Percentiles rank a stretch among this genome's conserved stretches.
Conservation (phyloP, 1,140 invertebrate species). For the Eriosoma lanigerum region DNA sequence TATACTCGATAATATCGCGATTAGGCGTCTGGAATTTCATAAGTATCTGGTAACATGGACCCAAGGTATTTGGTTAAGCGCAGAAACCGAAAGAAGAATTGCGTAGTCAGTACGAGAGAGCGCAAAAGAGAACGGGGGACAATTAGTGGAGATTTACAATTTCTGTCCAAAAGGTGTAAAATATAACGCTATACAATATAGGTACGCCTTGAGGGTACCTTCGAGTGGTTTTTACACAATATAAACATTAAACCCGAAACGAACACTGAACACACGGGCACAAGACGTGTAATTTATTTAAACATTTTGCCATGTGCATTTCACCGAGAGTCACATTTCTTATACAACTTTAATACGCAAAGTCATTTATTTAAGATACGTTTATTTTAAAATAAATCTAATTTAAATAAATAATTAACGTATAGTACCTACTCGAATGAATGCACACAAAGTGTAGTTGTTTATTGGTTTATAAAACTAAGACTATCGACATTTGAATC, state of each 20-base stretch:
- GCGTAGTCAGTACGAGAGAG: too few relatives aligned
- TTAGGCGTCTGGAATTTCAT: slow-evolving; percentile 1
- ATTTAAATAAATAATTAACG: background rate
- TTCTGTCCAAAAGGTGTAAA: slow-evolving; percentile 43
- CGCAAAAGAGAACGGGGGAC: background rate
- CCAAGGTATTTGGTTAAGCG: background rate
- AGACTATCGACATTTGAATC: too few relatives aligned
- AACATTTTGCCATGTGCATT: background rate
- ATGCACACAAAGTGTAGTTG: too few relatives aligned
- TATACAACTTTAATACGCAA: background rate
- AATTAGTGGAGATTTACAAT: slow-evolving; percentile 47
- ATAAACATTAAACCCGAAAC: slow-evolving; percentile 19
- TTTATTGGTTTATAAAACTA: too few relatives aligned
- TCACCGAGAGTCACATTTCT: background rate
- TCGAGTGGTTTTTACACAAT: background rate
- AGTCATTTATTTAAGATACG: slow-evolving; percentile 18
- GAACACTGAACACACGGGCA: background rate
- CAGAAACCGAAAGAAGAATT: background rate
- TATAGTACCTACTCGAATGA: too few relatives aligned
- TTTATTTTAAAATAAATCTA: slow-evolving; percentile 15
- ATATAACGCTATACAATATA: slow-evolving; percentile 31
- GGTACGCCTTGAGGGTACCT: background rate
- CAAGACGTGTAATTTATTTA: slow-evolving; percentile 44
- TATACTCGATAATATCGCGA: slow-evolving; percentile 26
- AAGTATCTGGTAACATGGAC: background rate